Conservation (phyloP, 2,888 invertebrate species). For the Zygogramma bicolorata region DNA sequence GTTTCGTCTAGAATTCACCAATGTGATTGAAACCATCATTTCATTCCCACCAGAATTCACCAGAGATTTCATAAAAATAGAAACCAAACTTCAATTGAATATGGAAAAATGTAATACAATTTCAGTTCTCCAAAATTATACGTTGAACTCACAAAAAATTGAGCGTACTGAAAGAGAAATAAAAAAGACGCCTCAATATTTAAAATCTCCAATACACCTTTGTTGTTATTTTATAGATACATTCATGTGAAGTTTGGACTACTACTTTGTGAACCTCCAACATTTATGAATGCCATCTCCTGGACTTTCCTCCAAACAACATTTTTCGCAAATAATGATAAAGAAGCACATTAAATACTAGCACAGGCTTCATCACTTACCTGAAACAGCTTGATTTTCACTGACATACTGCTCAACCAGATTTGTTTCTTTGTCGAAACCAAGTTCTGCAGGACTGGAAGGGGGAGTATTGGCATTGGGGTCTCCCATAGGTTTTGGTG, state of each 20-base stretch:
- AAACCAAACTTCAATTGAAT: not conserved
- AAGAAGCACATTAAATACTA: constrained; percentile 31
- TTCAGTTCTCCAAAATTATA: no score
- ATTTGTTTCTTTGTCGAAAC: constrained; percentile 46
- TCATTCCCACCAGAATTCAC: not conserved
- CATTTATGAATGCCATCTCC: not conserved
- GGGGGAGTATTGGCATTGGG: constrained; percentile 62
- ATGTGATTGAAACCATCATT: not conserved
- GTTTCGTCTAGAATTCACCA: not conserved
- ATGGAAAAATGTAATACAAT: not conserved
- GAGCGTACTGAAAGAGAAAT: no score
- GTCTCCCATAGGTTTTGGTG: constrained; percentile 47
- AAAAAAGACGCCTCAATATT: no score
- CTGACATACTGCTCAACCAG: constrained; percentile 38
- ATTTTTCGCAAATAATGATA: constrained; percentile 29
- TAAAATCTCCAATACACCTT: not conserved
- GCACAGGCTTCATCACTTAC: constrained; percentile 34
- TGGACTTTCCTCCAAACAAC: constrained; percentile 8
- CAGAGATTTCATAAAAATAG: not conserved
- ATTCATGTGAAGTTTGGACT: not conserved
- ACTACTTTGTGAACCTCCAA: not conserved
- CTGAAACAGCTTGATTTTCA: constrained; percentile 41
- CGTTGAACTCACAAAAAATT: no score
- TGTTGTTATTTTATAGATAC: no score
- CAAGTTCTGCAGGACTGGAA: constrained; percentile 63